Evolutionary conservation across 2,797 vertebrate genomes (phyloP).

Genomic region (Okamejei kenojei): DNA sequence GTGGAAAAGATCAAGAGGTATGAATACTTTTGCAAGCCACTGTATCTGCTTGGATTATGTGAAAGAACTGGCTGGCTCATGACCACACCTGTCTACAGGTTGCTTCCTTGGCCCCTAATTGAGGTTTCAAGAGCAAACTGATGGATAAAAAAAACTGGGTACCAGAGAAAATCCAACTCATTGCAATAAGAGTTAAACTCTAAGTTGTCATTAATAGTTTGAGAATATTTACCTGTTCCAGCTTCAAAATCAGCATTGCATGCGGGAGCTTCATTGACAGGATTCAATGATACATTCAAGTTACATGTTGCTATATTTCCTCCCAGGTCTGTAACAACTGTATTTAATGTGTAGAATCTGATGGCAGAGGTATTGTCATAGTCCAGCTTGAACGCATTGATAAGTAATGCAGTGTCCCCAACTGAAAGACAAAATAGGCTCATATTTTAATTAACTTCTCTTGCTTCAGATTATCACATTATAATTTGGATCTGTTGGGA

Average conservation of each 20-base stretch:
- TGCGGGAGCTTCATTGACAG: constrained; percentile 4
- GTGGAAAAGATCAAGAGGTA: too few species aligned
- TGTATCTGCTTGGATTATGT: not conserved
- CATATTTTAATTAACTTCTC: not conserved
- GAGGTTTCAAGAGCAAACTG: not conserved
- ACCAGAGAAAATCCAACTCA: not conserved
- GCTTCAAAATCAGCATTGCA: not conserved
- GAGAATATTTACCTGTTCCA: constrained; percentile 7
- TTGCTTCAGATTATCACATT: not conserved
- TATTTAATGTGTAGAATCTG: constrained; percentile 16
- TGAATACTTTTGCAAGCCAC: too few species aligned
- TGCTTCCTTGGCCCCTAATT: not conserved
- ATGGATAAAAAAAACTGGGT: not conserved
- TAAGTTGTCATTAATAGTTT: not conserved
- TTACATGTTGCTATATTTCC: not conserved
- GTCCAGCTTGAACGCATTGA: not conserved
- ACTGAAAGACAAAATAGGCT: constrained; percentile 4
- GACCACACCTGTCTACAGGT: not conserved
- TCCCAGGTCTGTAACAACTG: not conserved
- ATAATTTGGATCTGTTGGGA: not conserved
- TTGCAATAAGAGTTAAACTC: not conserved
- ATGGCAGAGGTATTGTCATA: constrained; percentile 7
- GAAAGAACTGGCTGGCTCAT: not conserved
- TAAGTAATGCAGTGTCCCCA: not conserved
- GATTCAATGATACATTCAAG: not conserved